phyloP scores from a whole-genome alignment of 2,797 vertebrate genomes.

The Acanthiza pusilla region DNA sequence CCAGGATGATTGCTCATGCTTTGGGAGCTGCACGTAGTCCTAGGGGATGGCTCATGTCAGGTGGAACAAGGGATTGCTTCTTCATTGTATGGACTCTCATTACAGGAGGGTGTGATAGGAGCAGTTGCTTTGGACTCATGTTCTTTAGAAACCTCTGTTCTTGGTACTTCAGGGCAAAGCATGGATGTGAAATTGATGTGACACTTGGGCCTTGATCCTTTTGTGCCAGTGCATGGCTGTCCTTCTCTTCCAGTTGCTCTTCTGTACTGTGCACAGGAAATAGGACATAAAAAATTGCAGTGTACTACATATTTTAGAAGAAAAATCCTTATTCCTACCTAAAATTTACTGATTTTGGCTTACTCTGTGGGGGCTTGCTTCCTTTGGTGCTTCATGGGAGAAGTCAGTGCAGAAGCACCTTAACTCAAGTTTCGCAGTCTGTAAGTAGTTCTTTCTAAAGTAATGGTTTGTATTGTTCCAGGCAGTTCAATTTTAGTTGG shows the following conservation, averaged over 20 bases:
- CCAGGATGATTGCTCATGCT: rapidly evolving
- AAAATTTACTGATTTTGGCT: neutral
- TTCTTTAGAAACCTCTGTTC: neutral
- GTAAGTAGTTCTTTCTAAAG: neutral
- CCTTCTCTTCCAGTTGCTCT: neutral
- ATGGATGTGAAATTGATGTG: neutral
- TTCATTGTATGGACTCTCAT: rapidly evolving
- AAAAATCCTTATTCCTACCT: neutral
- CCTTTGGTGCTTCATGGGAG: neutral
- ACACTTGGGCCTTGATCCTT: neutral
- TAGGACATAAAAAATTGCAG: neutral
- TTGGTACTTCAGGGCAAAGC: neutral
- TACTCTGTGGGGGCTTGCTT: neutral
- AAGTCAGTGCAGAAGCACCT: neutral
- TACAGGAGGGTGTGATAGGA: neutral
- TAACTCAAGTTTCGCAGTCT: neutral
- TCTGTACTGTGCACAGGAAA: neutral
- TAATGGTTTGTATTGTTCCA: neutral
- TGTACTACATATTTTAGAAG: neutral
- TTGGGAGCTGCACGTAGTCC: rapidly evolving
- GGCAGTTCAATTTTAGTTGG: neutral
- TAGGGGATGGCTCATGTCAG: rapidly evolving
- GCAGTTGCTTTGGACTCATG: rapidly evolving
- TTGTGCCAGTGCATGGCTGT: neutral
- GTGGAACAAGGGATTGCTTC: neutral